A percentile compares a stretch with the other conserved stretches of the same genome.
Evolutionary conservation across 2,797 vertebrate species (phyloP).

Genomic region (Salarias fasciatus): DNA sequence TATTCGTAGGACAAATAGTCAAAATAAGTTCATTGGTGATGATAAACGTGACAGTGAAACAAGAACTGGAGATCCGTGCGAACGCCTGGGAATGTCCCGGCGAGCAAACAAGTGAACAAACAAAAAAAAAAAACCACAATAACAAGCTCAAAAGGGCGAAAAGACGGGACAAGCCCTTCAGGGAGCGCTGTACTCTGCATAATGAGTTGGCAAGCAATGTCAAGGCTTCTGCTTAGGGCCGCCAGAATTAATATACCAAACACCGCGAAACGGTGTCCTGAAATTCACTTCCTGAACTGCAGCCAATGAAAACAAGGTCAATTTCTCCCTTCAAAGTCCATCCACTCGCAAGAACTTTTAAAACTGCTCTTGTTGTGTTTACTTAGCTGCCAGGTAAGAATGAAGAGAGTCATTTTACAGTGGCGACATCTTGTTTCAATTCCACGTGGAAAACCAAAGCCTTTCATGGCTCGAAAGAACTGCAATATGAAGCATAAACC

Average conservation of each 20-base stretch:
- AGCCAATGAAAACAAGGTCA: constrained; percentile 51
- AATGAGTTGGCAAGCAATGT: constrained; percentile 43
- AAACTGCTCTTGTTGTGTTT: constrained; percentile 47
- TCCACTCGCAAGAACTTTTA: constrained; percentile 13
- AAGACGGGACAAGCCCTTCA: constrained; percentile 14
- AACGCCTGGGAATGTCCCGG: constrained; percentile 27
- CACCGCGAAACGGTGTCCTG: constrained; percentile 26
- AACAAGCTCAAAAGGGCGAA: constrained; percentile 17
- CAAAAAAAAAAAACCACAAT: constrained; percentile 5
- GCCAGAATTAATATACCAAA: constrained; percentile 22
- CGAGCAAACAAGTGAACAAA: constrained; percentile 43
- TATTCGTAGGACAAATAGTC: constrained; percentile 4
- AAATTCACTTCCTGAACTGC: constrained; percentile 27
- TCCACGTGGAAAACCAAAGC: constrained; percentile 39
- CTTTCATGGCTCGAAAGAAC: constrained; percentile 18
- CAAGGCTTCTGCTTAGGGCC: constrained; percentile 29
- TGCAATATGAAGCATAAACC: constrained; percentile 26
- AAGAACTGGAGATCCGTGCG: constrained; percentile 19
- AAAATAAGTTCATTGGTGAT: constrained; percentile 6
- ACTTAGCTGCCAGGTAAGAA: constrained; percentile 45
- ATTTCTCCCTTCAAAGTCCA: too few species aligned
- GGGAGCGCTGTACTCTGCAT: constrained; percentile 29
- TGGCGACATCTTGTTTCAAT: constrained; percentile 44
- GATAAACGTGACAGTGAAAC: constrained; percentile 24
- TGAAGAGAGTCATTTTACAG: constrained; percentile 17